Base-by-base conservation (phyloP, 2,888 invertebrate species). In the Metallyticus violacea region DNA sequence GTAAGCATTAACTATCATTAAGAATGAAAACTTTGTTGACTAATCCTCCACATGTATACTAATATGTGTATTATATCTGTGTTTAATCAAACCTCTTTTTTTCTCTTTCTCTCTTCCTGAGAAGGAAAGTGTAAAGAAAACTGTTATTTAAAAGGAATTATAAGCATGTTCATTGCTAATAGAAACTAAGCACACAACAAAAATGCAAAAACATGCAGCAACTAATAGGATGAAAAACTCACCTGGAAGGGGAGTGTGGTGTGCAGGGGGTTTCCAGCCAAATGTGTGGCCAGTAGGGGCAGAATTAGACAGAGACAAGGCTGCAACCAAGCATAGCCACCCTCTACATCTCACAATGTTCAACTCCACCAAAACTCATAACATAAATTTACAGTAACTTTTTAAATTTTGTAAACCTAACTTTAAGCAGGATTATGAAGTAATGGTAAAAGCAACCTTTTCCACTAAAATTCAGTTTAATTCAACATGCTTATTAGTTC, bases 181-280 rank as follows among this genome's bases (percentile, higher is more conserved):
- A 15, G 7, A 15, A 62, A 9, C 1, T n/a, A 40, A 62, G 22
- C 9, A 62, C 40, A 40, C n/a, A n/a, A n/a, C n/a, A n/a, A n/a
- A n/a, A n/a, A n/a, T n/a, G n/a, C 15, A 62, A 62, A 3, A 62
- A 62, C 7, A 15, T 4, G 15, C 9, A 15, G 40, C 40, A 62
- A 4, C 40, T 15, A 62, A 2, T 62, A 62, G 40, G 15, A 62
- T 62, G 77, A 25, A 79, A 30, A 25, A 87, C 87, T 88, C 84
- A 88, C 88, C 88, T 88, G 88, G 85, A n/a, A 86, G 77, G 79
- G 86, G 86, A 29, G 83, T 77, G 29, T 86, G 88, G 28, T 87
- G 81, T 77, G 87, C 83, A 77, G 86, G 86, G 81, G 88, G 88
- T 85, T 88, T 88, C 85, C 87, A 88, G 85, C 88, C 88, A 86